Evolutionary conservation across 2,797 vertebrate genomes (phyloP), one percentile per base, ranked within the genome.

Genomic region (Gallinago stenura): DNA sequence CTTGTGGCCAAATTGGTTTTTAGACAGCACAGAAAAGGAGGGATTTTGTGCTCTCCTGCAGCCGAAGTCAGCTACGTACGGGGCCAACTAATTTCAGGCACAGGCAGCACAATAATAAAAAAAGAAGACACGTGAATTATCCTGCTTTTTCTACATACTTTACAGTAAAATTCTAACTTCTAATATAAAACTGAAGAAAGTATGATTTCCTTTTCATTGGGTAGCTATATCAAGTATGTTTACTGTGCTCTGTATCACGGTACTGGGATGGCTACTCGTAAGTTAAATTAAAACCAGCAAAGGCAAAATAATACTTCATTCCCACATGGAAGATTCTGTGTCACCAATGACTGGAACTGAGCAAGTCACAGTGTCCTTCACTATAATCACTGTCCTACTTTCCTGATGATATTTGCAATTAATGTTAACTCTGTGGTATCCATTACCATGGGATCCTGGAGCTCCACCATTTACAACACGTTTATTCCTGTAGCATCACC

Each of bases 31-130:
- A 95, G 96, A 93, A 94, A 87, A 94, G 73, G 68, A 91, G 31
- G 80, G 94, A 94, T 95, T 95, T 97, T 93, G 90, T 89, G 86
- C 91, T 84, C 54, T 87, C 73, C 77, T 75, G 84, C 87, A 72
- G 82, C 26, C 7, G 58, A 95, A 91, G 86, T 80, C 90, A 94
- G 88, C 94, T 83, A 14, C 0, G 3, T 64, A 37, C 66, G 82
- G 75, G 51, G 88, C 75, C 95, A 96, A 90, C 71, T 64, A n/a
- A 77, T 93, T 92, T 90, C 88, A 87, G 71, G 60, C 85, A 90
- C 39, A 89, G 61, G 22, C 76, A 92, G 14, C 76, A 95, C 54
- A 90, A 19, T 35, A 61, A 10, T 25, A 72, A 48, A 60, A 26
- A 30, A 30, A 28, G 9, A 66, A 57, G 8, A 76, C 6, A 14